Evolutionary conservation across 37 sponge, comb jelly and placozoan species (phyloP).

Genomic region (Halisarca cf. caerulea): DNA sequence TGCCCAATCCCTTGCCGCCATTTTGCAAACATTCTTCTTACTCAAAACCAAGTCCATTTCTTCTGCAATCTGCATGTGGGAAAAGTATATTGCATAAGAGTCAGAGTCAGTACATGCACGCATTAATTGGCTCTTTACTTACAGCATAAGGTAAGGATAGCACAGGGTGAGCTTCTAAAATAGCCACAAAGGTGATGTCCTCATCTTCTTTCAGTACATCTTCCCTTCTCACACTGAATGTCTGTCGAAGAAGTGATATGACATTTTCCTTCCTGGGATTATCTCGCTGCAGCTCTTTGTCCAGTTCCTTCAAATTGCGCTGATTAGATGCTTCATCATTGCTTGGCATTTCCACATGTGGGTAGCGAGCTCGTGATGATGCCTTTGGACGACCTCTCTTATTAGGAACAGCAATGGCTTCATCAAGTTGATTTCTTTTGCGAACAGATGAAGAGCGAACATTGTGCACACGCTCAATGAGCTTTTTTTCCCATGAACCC

Average conservation of each 20-base stretch:
- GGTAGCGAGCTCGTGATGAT: background rate
- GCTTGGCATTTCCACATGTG: background rate
- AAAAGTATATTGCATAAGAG: too few species aligned
- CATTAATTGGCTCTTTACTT: slow-evolving; percentile 1
- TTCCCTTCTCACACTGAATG: slow-evolving; percentile 13
- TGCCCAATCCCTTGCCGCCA: background rate
- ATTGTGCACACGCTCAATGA: slow-evolving; percentile 44
- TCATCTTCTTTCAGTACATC: slow-evolving; percentile 1
- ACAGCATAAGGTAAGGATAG: slow-evolving; percentile 7
- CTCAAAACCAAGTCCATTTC: slow-evolving; percentile 25
- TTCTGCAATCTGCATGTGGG: slow-evolving; percentile 13
- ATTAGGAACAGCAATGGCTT: background rate
- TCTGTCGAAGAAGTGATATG: slow-evolving; percentile 13
- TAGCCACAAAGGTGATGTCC: background rate
- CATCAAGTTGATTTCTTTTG: slow-evolving; percentile 23
- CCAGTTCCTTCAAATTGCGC: background rate
- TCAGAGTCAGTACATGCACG: too few species aligned
- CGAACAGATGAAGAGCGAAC: background rate
- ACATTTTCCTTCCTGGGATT: slow-evolving; percentile 7
- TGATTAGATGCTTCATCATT: background rate
- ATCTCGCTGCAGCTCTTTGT: background rate
- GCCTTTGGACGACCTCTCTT: background rate
- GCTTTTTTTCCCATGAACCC: slow-evolving; percentile 40
- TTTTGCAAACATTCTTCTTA: slow-evolving; percentile 11
- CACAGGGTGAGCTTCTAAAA: background rate